Evolutionary conservation across 2,888 invertebrate species (phyloP), one percentile per base, ranked within the genome.

Genomic region (Hemithea aestivaria): DNA sequence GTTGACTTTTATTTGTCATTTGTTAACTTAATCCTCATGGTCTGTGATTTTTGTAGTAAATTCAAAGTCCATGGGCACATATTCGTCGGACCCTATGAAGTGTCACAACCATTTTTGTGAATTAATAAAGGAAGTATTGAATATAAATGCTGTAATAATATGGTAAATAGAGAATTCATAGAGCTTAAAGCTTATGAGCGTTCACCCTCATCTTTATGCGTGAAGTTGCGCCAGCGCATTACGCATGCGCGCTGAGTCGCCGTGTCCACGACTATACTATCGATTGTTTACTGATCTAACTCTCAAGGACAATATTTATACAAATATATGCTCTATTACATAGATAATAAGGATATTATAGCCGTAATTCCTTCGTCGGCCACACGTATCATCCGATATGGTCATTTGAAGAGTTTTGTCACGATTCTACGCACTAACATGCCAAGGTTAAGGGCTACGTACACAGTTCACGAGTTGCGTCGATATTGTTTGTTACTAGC

Each of bases 321-420:
- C 54, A 55, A 77, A 66, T 66, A 43, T 66, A 57, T 51, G 32
- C 71, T 57, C 61, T 83, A 75, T 62, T 58, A 46, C 59, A 35
- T 51, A 44, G 16, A 46, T 36, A 45, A 59, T 73, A 77, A 62
- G 66, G 55, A 44, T 55, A 51, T 45, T 46, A 36, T 40, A 45
- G 26, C 49, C 34, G 45, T 58, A 43, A 42, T 39, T 22, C 56
- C 51, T 54, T 48, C 54, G 48, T 48, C 51, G 77, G 62, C 76
- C 79, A 77, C 77, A 75, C 75, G 57, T 64, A 61, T 62, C 33
- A 36, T 54, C 59, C 63, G 58, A 83, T 76, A 80, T 76, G 66
- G 46, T 68, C 73, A 76, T 81, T 78, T 83, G 62, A 69, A 75
- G 76, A 87, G 74, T 87, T 77, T 62, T 58, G 84, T 87, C 85